phyloP scores from a whole-genome alignment of 1,140 invertebrate genomes.

The Lepidotrigona ventralis region DNA sequence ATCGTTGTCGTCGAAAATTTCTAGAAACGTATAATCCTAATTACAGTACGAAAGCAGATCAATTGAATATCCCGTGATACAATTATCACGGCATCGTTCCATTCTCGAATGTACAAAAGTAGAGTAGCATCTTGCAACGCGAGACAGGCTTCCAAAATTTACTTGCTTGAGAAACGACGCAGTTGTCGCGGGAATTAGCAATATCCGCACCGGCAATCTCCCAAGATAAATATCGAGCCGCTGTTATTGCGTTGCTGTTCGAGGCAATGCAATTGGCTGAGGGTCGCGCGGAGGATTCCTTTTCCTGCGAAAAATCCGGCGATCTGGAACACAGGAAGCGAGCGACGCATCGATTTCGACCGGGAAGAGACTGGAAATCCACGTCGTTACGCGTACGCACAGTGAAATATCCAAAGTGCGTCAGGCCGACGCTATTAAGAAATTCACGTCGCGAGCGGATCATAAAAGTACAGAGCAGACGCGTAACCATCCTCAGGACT shows the following conservation, averaged over 20 bases:
- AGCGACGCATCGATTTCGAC: conserved; percentile 18
- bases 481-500: neutral
- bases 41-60: no score
- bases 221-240: conserved; percentile 17
- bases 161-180: neutral
- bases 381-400: neutral
- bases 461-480: conserved; percentile 9
- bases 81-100: no score
- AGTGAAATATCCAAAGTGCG: no score
- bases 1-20: no score
- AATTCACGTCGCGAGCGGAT: conserved; percentile 22
- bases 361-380: neutral
- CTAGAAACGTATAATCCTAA: no score
- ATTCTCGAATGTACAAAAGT: no score
- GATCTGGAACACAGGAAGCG: neutral
- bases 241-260: no score
- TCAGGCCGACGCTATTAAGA: conserved; percentile 11
- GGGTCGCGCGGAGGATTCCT: neutral
- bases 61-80: no score
- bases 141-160: neutral
- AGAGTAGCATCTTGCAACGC: neutral
- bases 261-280: neutral
- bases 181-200: conserved; percentile 21
- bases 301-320: neutral
- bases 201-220: neutral